Conservation (phyloP, 2,888 invertebrate species). For the Aphidoletes aphidimyza region DNA sequence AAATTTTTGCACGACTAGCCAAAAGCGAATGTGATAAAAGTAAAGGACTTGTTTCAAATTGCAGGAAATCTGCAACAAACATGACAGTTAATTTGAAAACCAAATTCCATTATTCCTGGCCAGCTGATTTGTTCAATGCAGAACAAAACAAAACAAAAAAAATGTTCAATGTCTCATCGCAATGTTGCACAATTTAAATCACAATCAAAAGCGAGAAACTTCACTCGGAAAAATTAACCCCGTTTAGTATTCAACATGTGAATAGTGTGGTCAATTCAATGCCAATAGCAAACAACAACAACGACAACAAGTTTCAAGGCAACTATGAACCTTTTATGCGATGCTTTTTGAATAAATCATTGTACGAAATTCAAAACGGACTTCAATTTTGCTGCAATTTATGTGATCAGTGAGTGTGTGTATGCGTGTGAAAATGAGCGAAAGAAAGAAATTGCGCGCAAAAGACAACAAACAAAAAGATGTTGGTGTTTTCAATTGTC, state of each 20-base stretch:
- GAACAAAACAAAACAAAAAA: neutral
- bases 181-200: too few relatives aligned
- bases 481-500: neutral
- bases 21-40: conserved; percentile 28
- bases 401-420: too few relatives aligned
- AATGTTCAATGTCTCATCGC: too few relatives aligned
- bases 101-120: neutral
- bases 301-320: too few relatives aligned
- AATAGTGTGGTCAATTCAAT: neutral
- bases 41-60: neutral
- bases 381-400: neutral
- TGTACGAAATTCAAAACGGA: neutral
- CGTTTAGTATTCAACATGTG: neutral
- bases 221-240: too few relatives aligned
- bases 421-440: too few relatives aligned
- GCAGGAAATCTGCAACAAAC: neutral
- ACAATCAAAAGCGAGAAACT: too few relatives aligned
- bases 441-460: neutral
- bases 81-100: neutral
- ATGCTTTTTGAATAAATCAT: neutral
- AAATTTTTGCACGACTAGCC: conserved; percentile 5
- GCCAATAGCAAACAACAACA: conserved; percentile 1
- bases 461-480: neutral
- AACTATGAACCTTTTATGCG: too few relatives aligned
- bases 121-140: neutral